Evolutionary conservation across 2,888 invertebrate species (phyloP).

Genomic region (Sphecodes monilicornis): DNA sequence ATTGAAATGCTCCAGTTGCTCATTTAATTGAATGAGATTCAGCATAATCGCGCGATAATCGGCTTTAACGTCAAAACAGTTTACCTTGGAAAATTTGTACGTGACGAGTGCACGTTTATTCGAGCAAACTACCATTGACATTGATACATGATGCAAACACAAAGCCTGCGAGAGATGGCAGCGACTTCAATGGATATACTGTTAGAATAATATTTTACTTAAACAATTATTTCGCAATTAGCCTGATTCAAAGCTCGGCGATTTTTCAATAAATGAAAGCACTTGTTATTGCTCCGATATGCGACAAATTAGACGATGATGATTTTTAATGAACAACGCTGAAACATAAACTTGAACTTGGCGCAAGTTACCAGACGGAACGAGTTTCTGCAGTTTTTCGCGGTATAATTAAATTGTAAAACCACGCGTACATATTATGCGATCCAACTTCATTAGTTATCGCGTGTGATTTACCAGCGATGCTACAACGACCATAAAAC

Average conservation of each 20-base stretch:
- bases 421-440: neutral
- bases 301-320: neutral
- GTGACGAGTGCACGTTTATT: neutral
- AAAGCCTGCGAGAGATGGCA: neutral
- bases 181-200: neutral
- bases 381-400: neutral
- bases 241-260: neutral
- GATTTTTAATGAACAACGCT: neutral
- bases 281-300: neutral
- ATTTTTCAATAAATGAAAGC: too few relatives aligned
- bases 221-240: neutral
- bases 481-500: neutral
- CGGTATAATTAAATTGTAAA: neutral
- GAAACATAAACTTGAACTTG: constrained; percentile 1
- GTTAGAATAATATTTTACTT: neutral
- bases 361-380: neutral
- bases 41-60: neutral
- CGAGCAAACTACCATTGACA: neutral
- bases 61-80: neutral
- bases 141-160: neutral
- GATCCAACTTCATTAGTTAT: neutral
- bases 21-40: neutral
- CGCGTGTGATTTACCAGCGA: neutral
- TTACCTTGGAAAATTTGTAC: neutral
- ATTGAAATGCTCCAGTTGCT: neutral